Base-by-base conservation (phyloP, 2,888 invertebrate genomes). In the Linyphia triangularis region DNA sequence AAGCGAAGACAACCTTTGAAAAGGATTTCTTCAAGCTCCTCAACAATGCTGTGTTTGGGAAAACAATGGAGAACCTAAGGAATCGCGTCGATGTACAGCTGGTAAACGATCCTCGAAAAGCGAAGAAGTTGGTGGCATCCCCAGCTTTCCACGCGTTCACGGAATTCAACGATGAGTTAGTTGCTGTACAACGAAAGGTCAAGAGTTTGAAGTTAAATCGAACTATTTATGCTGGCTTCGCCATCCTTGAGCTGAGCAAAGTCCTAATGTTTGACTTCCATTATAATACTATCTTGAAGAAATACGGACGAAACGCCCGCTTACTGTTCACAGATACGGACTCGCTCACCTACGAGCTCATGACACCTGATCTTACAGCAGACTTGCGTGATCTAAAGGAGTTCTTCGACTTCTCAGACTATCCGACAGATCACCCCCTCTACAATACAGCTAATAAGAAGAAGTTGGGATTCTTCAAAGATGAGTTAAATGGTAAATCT, bases 241-340 rank as follows among this genome's bases (percentile, higher is more conserved):
- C 7, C 16, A 33, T 30, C 30, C 33, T 59, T 7, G 73, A 75
- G 6, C 16, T 75, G 2, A 57, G 57, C 4, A 75, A 75, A 30
- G 22, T 7, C 4, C 30, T 59, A 1, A 75, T 59, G 59, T 30
- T 9, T 57, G 30, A 75, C n/a, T 75, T 30, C 10, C 30, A 75
- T 16, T 75, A 33, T 9, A 75, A 75, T 30, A 7, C 19, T 7
- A 75, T 59, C 13, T 59, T 59, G 30, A 19, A n/a, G 6, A 30
- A 33, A 22, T 75, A 59, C 30, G 33, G 30, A 0, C 30, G n/a
- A n/a, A 57, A 57, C 0, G 59, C 33, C 0, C 26, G 7, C 13
- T 22, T 75, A 7, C 16, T 75, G 6, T 75, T 30, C 59, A 59
- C 59, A 0, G 59, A 75, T 19, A 33, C 73, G 9, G 73, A 75